Evolutionary conservation across 1,140 invertebrate genomes (phyloP).

Genomic region (Zeugodacus cucurbitae): DNA sequence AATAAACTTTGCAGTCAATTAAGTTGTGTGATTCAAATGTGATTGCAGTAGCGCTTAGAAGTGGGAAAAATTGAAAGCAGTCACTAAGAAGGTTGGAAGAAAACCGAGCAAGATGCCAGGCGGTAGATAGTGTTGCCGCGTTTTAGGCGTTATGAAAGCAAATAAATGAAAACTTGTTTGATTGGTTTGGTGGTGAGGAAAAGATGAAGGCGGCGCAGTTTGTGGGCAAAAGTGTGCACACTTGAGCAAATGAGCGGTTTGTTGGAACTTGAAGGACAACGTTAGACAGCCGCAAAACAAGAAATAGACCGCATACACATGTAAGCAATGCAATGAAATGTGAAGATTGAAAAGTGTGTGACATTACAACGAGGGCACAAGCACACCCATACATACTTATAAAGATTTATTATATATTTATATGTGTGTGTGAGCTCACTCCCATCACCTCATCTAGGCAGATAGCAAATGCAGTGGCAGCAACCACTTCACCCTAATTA

Average conservation of each 20-base stretch:
- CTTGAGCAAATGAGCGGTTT: conserved; percentile 6
- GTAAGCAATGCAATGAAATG: background rate
- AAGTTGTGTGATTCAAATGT: background rate
- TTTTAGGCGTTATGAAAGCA: conserved; percentile 6
- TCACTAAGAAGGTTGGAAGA: background rate
- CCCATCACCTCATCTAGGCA: no score
- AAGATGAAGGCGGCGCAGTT: background rate
- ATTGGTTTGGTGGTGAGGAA: background rate
- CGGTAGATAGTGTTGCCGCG: background rate
- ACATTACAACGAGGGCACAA: no score
- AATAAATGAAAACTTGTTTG: background rate
- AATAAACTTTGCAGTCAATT: conserved; percentile 8
- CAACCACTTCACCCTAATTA: conserved; percentile 1
- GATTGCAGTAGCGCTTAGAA: background rate
- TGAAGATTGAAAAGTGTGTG: background rate
- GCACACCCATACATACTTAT: background rate
- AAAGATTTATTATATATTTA: background rate
- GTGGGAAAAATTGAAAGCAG: background rate
- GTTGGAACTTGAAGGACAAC: background rate
- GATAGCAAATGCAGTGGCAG: background rate
- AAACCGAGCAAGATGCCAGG: background rate
- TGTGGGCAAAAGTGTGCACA: background rate
- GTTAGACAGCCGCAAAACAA: background rate
- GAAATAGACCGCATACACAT: background rate
- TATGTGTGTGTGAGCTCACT: background rate